Conservation (phyloP, 1,140 invertebrate species). For the Drosophila pandora region DNA sequence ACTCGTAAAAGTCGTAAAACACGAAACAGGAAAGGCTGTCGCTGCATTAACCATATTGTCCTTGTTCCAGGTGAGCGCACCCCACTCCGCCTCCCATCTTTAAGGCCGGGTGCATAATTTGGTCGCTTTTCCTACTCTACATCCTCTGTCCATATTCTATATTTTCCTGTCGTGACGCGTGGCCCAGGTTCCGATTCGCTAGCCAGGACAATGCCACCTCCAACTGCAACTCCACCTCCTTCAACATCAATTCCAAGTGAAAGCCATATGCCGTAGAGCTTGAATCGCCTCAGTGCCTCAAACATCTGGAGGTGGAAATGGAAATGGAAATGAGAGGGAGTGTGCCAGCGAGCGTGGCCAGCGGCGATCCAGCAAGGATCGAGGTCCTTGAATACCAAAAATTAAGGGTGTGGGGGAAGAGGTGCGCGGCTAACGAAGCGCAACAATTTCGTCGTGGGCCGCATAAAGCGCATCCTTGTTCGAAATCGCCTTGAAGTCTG, state of each 20-base stretch:
- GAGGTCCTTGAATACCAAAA: conserved; percentile 15
- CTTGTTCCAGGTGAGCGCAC: conserved; percentile 77
- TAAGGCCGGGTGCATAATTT: conserved; percentile 64
- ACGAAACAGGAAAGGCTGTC: conserved; percentile 70
- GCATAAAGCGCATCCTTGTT: conserved; percentile 48
- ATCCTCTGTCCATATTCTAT: conserved; percentile 23
- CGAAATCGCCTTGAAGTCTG: conserved; percentile 51
- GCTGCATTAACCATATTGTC: conserved; percentile 75
- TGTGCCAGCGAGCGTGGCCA: conserved; percentile 41
- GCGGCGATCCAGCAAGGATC: conserved; percentile 51
- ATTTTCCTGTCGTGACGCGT: conserved; percentile 74
- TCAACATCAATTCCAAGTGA: background rate
- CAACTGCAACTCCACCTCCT: background rate
- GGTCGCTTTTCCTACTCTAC: conserved; percentile 48
- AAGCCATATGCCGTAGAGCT: conserved; percentile 55
- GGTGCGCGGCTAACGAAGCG: conserved; percentile 64
- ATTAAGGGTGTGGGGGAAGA: conserved; percentile 14
- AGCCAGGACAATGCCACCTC: conserved; percentile 21
- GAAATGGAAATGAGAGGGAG: conserved; percentile 23
- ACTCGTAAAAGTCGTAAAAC: conserved; percentile 45
- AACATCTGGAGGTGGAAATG: conserved; percentile 46
- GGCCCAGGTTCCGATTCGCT: conserved; percentile 39
- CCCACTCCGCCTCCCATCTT: conserved; percentile 43
- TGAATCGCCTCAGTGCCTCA: conserved; percentile 69
- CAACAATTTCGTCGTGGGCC: conserved; percentile 69